Conservation (phyloP, 2,888 invertebrate genomes). For the Stenolophus ochropezus region DNA sequence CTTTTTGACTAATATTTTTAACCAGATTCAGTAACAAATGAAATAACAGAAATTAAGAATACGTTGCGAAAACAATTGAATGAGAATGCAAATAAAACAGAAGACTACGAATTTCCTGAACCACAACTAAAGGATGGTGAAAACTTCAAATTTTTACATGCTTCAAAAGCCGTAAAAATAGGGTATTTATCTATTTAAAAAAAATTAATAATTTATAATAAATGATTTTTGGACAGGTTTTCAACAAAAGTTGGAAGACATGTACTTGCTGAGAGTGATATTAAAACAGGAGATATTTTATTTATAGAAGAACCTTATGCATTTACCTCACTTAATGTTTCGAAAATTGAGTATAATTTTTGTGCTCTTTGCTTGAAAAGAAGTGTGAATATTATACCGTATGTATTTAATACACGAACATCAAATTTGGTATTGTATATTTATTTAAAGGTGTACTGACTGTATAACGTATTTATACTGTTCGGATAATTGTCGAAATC, state of each 20-base stretch:
- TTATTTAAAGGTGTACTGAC: conserved; percentile 2
- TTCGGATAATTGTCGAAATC: background rate
- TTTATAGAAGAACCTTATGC: background rate
- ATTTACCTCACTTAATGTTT: background rate
- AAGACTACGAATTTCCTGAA: background rate
- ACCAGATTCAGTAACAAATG: background rate
- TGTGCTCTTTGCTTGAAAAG: background rate
- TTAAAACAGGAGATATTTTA: background rate
- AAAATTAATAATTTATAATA: background rate
- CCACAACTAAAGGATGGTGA: background rate
- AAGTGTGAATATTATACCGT: conserved; percentile 10
- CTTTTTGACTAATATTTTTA: background rate
- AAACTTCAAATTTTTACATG: conserved; percentile 5
- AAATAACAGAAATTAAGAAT: background rate
- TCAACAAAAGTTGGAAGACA: conserved; percentile 13
- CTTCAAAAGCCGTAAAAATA: background rate
- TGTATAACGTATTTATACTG: conserved; percentile 8
- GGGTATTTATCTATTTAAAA: background rate
- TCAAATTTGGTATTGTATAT: background rate
- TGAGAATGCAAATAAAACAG: background rate
- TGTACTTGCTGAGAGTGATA: background rate
- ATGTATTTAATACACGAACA: background rate
- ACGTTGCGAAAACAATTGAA: background rate
- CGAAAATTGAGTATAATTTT: background rate
- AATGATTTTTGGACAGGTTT: background rate